Base-by-base conservation (phyloP, 2,888 invertebrate genomes). In the Agrotis ipsilon region DNA sequence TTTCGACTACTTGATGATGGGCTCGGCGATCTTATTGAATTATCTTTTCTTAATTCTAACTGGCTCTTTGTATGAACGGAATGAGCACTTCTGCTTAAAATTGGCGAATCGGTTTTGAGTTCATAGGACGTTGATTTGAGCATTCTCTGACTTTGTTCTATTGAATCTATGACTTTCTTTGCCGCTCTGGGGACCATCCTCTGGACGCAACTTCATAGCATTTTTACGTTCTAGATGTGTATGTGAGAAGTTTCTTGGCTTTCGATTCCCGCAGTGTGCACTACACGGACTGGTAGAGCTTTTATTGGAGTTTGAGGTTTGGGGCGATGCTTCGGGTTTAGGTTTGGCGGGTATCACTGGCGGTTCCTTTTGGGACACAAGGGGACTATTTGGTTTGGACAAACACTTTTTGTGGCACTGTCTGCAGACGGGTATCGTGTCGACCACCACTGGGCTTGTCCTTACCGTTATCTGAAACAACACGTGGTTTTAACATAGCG, bases 401-500 rank as follows among this genome's bases (percentile, higher is more conserved):
- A 97, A 96, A 93, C 98, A 98, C 88, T 97, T 98, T 94, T 97
- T 98, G 89, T 98, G 98, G 93, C 98, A 98, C 92, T 98, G 97
- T 81, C 97, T 97, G 93, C 98, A 98, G 68, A 98, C 97, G 67
- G 97, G 97, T 87, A 98, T 96, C 70, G 97, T 97, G 92, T 98
- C 98, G 75, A 97, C 97, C 65, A 97, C 97, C 72, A 97, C 97
- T 73, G 98, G 98, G 92, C 98, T 98, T 63, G 98, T 98, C 87
- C 98, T 97, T 69, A 98, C 98, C 61, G 98, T 98, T 82, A 98
- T 97, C 98, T 98, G 94, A 78, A 96, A 94, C 16, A 71, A 78
- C 55, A 60, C n/a, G 27, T 64, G 32, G 60, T 27, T 63, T 74
- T 72, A 68, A 68, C 43, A 11, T n/a, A 51, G 16, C 32, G 46